A percentile compares a stretch with the other conserved stretches of the same genome.
phyloP scores from a whole-genome alignment of 2,797 vertebrate species.

The Alca torda region DNA sequence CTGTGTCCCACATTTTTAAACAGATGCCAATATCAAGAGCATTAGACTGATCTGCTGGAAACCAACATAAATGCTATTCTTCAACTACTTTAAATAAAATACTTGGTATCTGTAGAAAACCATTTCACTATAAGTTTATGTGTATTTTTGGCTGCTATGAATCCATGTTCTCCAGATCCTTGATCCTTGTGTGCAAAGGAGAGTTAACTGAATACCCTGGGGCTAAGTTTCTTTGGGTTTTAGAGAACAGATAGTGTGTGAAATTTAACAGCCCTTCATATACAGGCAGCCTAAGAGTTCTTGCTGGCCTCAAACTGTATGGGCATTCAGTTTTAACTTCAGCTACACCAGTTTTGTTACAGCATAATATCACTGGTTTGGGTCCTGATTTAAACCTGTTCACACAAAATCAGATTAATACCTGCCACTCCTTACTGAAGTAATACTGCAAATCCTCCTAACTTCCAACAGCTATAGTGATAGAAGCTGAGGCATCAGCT shows the following conservation, averaged over 20 bases:
- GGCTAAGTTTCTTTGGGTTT: not conserved
- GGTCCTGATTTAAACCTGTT: not conserved
- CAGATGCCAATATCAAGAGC: not conserved
- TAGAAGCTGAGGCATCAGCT: not conserved
- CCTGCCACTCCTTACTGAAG: not conserved
- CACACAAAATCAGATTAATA: conserved; percentile 3
- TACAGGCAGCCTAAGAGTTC: not conserved
- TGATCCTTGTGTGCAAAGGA: not conserved
- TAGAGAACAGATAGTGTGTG: not conserved
- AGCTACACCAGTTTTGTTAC: not conserved
- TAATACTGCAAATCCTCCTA: not conserved
- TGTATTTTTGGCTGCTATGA: not conserved
- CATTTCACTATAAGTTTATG: not conserved
- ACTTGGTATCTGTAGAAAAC: not conserved
- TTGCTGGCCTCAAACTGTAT: not conserved
- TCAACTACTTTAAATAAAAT: not conserved
- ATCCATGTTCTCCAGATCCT: not conserved
- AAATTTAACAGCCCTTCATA: not conserved
- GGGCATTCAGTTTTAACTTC: not conserved
- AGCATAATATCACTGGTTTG: not conserved
- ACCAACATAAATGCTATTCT: not conserved
- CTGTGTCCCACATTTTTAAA: not conserved
- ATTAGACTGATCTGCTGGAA: not conserved
- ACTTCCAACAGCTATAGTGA: not conserved
- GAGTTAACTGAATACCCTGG: not conserved